Evolutionary conservation across 2,888 invertebrate species (phyloP), one percentile per base, ranked within the genome.

Genomic region (Amphipoea oculea): DNA sequence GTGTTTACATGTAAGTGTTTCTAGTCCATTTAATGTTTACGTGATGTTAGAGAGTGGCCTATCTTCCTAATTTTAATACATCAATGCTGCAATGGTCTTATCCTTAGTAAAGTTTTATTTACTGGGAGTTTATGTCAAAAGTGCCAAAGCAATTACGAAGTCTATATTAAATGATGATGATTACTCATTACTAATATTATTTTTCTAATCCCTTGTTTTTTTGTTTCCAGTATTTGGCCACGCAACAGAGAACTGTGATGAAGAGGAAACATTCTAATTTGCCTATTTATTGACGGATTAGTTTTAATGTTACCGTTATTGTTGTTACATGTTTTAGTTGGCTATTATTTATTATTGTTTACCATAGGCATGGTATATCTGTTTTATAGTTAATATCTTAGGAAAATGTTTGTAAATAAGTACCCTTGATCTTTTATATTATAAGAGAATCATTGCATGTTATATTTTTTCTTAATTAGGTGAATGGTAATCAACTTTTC

Each of bases 161-260:
- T 7, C 3, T n/a, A 60, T 4, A 60, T 17, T 29, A 29, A 1
- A 23, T 9, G 4, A 29, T 29, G 14, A 63, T 29, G n/a, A 29
- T 48, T 20, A 20, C 5, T 29, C 29, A 29, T 29, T 1, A 48
- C 48, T 29, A 5, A 11, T 36, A 23, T 5, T 45, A 29, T 45
- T 63, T 23, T 78, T 67, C 9, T 72, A 17, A 79, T 66, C 6
- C 0, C 0, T 17, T 23, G 0, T 2, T 66, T 76, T 76, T 86
- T 92, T 93, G 94, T 93, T 96, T 98, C 95, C 97, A 99, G 99
- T 98, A 88, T 99, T 99, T 96, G 99, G 99, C 73, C 99, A 99
- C 93, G 97, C 98, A 90, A 98, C 99, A 48, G 98, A 98, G 92
- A 98, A 99, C 94, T 99, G 99, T 97, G 98, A 98, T 94, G 99